Evolutionary conservation across 2,888 invertebrate species (phyloP).

Genomic region (Acleris laterana): DNA sequence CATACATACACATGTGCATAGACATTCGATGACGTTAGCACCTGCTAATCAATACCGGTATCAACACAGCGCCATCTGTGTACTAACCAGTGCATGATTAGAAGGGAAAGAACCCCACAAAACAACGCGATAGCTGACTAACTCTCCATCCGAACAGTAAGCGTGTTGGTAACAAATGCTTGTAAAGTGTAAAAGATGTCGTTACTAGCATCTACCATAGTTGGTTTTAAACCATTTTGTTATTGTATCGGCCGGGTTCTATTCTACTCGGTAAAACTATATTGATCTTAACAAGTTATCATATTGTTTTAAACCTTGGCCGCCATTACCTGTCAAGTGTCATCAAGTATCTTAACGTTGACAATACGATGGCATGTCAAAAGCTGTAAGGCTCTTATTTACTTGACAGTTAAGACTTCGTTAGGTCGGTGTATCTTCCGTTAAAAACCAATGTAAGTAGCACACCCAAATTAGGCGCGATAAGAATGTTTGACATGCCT

Average conservation of each 20-base stretch:
- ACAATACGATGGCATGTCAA: no score
- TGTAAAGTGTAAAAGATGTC: constrained; percentile 22
- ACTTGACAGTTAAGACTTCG: no score
- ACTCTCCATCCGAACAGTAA: constrained; percentile 7
- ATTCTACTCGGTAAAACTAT: no score
- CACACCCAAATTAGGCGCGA: no score
- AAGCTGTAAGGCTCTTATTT: no score
- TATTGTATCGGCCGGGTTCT: neutral
- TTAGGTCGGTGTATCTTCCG: no score
- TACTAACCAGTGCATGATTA: neutral
- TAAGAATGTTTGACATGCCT: no score
- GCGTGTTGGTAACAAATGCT: neutral
- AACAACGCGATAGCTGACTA: constrained; percentile 3
- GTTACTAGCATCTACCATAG: neutral
- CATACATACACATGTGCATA: constrained; percentile 13
- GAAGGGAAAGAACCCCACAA: constrained; percentile 9
- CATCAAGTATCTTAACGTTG: no score
- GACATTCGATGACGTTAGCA: constrained; percentile 22
- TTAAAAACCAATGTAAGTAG: no score
- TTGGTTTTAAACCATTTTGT: neutral
- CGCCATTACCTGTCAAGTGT: no score
- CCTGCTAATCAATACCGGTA: constrained; percentile 25
- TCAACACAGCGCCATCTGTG: constrained; percentile 31
- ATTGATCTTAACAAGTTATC: no score
- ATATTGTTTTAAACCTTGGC: no score